Percentiles rank a stretch among this genome's conserved stretches.
These are phyloP conservation scores for Adelosebastes latens DNA, from an alignment of 2,797 vertebrate genomes.

Conservation along the genomic window DNA sequence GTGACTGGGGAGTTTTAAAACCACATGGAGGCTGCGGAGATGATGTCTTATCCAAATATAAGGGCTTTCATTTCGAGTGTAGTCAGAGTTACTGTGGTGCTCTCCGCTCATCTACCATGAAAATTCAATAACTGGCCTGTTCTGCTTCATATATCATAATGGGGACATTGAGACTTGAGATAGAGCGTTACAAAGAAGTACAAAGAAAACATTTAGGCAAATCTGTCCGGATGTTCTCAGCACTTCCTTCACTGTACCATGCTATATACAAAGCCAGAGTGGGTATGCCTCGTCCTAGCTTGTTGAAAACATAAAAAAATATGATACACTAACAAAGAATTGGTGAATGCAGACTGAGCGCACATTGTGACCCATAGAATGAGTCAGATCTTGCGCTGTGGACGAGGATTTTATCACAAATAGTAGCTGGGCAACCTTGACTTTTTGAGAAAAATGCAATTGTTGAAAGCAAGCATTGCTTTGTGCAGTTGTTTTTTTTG, in stretches of 20 bases:
- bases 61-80: slow-evolving; percentile 55
- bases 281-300: slow-evolving; percentile 58
- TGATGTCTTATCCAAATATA: slow-evolving; percentile 60
- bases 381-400: slow-evolving; percentile 52
- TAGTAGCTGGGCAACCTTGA: slow-evolving; percentile 61
- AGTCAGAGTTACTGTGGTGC: slow-evolving; percentile 48
- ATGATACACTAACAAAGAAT: slow-evolving; percentile 54
- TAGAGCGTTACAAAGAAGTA: slow-evolving; percentile 75
- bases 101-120: slow-evolving; percentile 58
- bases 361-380: slow-evolving; percentile 62
- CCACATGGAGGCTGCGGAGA: slow-evolving; percentile 58
- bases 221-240: slow-evolving; percentile 66
- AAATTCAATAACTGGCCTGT: slow-evolving; percentile 63
- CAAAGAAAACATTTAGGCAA: slow-evolving; percentile 74
- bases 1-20: slow-evolving; percentile 56
- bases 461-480: slow-evolving; percentile 52
- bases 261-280: slow-evolving; percentile 81
- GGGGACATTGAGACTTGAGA: slow-evolving; percentile 70
- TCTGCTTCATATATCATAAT: slow-evolving; percentile 67
- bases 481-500: slow-evolving; percentile 44
- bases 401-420: slow-evolving; percentile 49
- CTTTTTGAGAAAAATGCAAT: slow-evolving; percentile 50
- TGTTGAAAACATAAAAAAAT: slow-evolving; percentile 66
- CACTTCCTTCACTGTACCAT: slow-evolving; percentile 65
- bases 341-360: slow-evolving; percentile 60